These are phyloP conservation scores for Leptodactylus fallax DNA, from an alignment of 2,797 vertebrate genomes.

Conservation along the genomic window DNA sequence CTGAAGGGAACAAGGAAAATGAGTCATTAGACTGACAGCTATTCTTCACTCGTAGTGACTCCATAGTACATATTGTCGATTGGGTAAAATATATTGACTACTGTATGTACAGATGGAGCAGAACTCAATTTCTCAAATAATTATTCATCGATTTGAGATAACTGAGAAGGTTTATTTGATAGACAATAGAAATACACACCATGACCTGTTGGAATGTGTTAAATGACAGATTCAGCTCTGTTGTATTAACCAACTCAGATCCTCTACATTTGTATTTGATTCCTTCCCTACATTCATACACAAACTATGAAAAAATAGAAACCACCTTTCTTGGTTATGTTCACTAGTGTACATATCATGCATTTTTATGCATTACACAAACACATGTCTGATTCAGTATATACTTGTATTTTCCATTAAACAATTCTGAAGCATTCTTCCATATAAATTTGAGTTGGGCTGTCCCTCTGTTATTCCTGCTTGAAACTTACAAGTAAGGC, in stretches of 20 bases:
- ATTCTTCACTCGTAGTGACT: neutral
- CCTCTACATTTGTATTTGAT: neutral
- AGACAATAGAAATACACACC: neutral
- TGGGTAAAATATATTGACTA: neutral
- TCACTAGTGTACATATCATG: no score
- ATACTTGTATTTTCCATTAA: no score
- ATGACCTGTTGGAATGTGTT: neutral
- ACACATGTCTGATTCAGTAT: no score
- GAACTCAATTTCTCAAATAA: neutral
- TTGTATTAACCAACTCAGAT: no score
- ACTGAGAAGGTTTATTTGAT: no score
- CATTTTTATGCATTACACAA: no score
- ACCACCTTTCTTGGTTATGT: no score
- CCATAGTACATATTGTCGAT: neutral
- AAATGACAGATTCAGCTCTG: neutral
- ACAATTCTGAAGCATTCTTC: no score
- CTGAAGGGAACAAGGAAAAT: constrained; percentile 18
- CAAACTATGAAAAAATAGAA: neutral
- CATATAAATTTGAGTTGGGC: no score
- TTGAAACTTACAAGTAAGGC: no score
- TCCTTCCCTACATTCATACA: neutral
- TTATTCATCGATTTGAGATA: neutral
- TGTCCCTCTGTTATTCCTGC: no score
- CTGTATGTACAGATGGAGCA: no score
- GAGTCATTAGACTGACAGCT: constrained; percentile 16